phyloP scores from a whole-genome alignment of 1,140 invertebrate species.

The Leptopilina clavipes region DNA sequence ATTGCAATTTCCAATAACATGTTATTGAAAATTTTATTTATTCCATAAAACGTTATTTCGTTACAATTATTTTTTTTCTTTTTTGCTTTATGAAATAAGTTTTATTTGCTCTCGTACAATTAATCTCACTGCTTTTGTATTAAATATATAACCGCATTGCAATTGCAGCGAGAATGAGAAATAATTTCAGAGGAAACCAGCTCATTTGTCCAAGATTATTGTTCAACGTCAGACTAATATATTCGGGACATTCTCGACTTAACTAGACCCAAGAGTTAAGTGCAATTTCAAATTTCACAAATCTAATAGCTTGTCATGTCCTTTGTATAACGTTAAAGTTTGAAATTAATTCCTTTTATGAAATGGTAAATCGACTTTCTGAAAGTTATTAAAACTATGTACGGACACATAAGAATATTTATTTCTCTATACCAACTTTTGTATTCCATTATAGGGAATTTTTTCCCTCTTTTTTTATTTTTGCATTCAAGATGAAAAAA shows the following conservation, averaged over 20 bases:
- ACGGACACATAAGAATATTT: neutral
- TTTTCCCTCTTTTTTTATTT: too few relatives aligned
- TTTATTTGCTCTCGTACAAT: conserved; percentile 51
- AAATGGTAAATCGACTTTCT: neutral
- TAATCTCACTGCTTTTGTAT: conserved; percentile 50
- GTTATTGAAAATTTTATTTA: too few relatives aligned
- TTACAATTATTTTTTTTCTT: too few relatives aligned
- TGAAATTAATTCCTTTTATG: conserved; percentile 38
- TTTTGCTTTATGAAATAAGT: too few relatives aligned
- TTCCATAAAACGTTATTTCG: too few relatives aligned
- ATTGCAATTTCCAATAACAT: too few relatives aligned
- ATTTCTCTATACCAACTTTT: neutral
- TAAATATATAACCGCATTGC: conserved; percentile 51
- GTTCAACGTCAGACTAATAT: conserved; percentile 55
- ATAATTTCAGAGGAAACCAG: conserved; percentile 57
- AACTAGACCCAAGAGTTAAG: conserved; percentile 49
- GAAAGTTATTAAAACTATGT: neutral
- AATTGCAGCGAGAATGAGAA: conserved; percentile 50
- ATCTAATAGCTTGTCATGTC: conserved; percentile 13
- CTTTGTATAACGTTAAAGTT: conserved; percentile 36
- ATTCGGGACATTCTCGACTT: conserved; percentile 48
- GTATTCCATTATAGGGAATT: too few relatives aligned
- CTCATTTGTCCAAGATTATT: conserved; percentile 59
- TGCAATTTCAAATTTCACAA: conserved; percentile 37
- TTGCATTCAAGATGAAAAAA: too few relatives aligned